These are phyloP conservation scores for Porites australiensis DNA, from an alignment of 64 coral and sea anemone species.

Conservation along the genomic window DNA sequence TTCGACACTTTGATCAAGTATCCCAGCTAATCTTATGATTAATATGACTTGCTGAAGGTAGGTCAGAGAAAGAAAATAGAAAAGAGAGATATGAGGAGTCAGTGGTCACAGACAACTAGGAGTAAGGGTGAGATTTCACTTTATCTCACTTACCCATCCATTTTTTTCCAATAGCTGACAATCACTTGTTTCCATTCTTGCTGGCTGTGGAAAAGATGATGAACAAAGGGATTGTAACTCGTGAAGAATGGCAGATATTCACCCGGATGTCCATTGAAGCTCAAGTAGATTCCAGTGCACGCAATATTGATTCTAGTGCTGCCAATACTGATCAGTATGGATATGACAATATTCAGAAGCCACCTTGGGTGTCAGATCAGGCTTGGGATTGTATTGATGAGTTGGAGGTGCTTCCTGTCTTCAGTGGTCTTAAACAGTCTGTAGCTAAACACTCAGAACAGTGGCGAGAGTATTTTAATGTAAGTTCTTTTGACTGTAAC, in stretches of 20 bases:
- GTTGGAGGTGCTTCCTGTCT: constrained; percentile 67
- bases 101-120: too few relatives aligned
- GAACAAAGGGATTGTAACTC: constrained; percentile 43
- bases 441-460: constrained; percentile 60
- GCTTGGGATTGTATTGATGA: constrained; percentile 73
- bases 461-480: constrained; percentile 95
- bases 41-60: too few relatives aligned
- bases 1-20: too few relatives aligned
- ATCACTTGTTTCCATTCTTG: constrained; percentile 90
- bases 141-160: neutral
- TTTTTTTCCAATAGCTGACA: constrained; percentile 53
- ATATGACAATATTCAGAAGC: constrained; percentile 40
- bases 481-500: constrained; percentile 9
- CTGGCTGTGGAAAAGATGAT: constrained; percentile 89
- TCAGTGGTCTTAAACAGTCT: constrained; percentile 69
- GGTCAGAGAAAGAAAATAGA: too few relatives aligned
- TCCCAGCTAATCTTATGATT: too few relatives aligned
- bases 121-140: neutral
- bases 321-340: neutral
- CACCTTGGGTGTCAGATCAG: constrained; percentile 70
- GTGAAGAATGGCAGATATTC: constrained; percentile 87
- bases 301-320: too few relatives aligned
- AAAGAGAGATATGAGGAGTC: too few relatives aligned
- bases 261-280: neutral
- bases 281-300: too few relatives aligned